These are phyloP conservation scores for Sebastes matsubarae DNA, from an alignment of 2,797 vertebrate genomes.

Conservation along the genomic window DNA sequence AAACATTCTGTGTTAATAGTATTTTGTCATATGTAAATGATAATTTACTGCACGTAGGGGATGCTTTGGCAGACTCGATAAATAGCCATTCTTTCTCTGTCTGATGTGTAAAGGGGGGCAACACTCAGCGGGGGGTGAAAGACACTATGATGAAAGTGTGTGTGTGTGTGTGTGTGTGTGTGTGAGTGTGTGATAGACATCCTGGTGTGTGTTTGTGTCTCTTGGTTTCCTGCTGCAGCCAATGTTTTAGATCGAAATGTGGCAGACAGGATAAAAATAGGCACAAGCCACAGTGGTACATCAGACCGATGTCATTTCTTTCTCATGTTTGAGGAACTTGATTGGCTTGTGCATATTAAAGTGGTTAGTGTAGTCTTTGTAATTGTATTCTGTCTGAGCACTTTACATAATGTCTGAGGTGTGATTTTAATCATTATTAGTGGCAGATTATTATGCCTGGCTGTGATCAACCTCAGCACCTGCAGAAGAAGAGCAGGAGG, in stretches of 20 bases:
- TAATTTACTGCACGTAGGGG: background rate
- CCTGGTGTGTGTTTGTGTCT: slow-evolving; percentile 43
- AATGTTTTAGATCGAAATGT: slow-evolving; percentile 66
- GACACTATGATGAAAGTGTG: slow-evolving; percentile 33
- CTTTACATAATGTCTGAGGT: slow-evolving; percentile 21
- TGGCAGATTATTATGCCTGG: slow-evolving; percentile 14
- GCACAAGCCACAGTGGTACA: slow-evolving; percentile 16
- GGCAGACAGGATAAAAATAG: slow-evolving; percentile 75
- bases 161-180: slow-evolving; percentile 22
- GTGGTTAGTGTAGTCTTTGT: slow-evolving; percentile 12
- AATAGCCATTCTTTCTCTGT: slow-evolving; percentile 28
- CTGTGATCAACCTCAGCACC: slow-evolving; percentile 33
- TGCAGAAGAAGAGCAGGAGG: slow-evolving; percentile 14
- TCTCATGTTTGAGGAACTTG: slow-evolving; percentile 10
- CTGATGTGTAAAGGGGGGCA: slow-evolving; percentile 49
- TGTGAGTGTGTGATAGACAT: slow-evolving; percentile 27
- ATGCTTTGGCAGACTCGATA: slow-evolving; percentile 31
- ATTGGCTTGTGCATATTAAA: slow-evolving; percentile 1
- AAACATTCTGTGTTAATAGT: background rate
- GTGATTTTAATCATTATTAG: slow-evolving; percentile 28
- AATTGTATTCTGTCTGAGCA: slow-evolving; percentile 13
- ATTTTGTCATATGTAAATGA: background rate
- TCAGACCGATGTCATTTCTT: slow-evolving; percentile 26
- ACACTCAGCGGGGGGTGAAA: slow-evolving; percentile 54
- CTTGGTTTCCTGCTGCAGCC: slow-evolving; percentile 33